These are phyloP conservation scores for Epinotia brunnichana DNA, from an alignment of 2,888 invertebrate genomes.

Conservation along the genomic window DNA sequence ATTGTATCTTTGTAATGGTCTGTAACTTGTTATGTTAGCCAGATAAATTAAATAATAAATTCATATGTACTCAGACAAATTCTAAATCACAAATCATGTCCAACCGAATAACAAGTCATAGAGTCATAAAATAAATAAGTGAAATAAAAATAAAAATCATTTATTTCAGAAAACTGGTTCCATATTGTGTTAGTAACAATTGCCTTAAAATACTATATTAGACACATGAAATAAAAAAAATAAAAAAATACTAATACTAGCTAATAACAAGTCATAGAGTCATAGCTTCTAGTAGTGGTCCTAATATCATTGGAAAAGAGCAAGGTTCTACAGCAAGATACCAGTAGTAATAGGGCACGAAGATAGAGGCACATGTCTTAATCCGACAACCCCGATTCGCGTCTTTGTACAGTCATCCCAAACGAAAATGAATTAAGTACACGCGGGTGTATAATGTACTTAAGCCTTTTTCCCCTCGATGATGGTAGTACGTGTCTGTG, in stretches of 20 bases:
- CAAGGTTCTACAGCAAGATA: conserved; percentile 5
- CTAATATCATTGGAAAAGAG: not conserved
- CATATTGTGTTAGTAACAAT: no score
- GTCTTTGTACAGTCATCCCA: conserved; percentile 14
- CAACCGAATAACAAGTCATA: not conserved
- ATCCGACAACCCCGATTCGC: conserved; percentile 23
- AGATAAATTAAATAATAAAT: no score
- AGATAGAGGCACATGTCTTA: conserved; percentile 37
- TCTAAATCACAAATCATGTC: not conserved
- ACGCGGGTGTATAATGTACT: not conserved
- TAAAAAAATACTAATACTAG: no score
- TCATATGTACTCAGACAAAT: not conserved
- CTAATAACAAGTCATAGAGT: no score
- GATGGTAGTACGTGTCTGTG: conserved; percentile 50
- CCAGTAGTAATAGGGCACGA: conserved; percentile 15
- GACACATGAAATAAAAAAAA: no score
- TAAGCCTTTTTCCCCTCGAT: conserved; percentile 6
- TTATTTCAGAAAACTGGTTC: no score
- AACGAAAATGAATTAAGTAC: not conserved
- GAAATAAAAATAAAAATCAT: no score
- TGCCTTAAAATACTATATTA: no score
- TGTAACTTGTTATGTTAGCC: no score
- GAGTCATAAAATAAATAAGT: no score
- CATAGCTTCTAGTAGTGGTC: not conserved
- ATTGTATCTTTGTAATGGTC: no score